Evolutionary conservation across 2,888 invertebrate genomes (phyloP).

Genomic region (Microctonus aethiopoides): DNA sequence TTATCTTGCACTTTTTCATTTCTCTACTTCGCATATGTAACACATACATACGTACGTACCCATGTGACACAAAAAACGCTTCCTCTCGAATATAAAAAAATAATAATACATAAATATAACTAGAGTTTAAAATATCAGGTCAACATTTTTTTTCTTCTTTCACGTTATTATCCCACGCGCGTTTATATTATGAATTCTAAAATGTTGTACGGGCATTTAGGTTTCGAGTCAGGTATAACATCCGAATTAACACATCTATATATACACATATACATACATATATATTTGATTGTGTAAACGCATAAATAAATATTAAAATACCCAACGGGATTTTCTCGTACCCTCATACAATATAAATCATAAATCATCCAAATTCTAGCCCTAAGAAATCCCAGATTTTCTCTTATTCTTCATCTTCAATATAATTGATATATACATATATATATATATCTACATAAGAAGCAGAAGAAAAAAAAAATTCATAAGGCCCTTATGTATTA

Average conservation of each 20-base stretch:
- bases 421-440: too few species aligned
- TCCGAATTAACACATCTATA: background rate
- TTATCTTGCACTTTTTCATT: too few species aligned
- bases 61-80: too few species aligned
- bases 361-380: background rate
- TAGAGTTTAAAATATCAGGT: background rate
- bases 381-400: background rate
- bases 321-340: background rate
- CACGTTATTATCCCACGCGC: background rate
- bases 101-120: background rate
- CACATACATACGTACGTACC: too few species aligned
- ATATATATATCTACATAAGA: background rate
- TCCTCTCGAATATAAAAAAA: background rate
- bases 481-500: background rate
- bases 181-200: background rate
- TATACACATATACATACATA: background rate
- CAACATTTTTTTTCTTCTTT: background rate
- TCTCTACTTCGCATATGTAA: too few species aligned
- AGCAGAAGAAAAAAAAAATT: too few species aligned
- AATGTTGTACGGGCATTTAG: background rate
- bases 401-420: background rate
- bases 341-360: background rate
- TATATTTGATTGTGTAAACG: background rate
- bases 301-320: background rate
- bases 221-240: constrained; percentile 1